Conservation (phyloP, 2,888 invertebrate species). For the Vesta saturnalis region DNA sequence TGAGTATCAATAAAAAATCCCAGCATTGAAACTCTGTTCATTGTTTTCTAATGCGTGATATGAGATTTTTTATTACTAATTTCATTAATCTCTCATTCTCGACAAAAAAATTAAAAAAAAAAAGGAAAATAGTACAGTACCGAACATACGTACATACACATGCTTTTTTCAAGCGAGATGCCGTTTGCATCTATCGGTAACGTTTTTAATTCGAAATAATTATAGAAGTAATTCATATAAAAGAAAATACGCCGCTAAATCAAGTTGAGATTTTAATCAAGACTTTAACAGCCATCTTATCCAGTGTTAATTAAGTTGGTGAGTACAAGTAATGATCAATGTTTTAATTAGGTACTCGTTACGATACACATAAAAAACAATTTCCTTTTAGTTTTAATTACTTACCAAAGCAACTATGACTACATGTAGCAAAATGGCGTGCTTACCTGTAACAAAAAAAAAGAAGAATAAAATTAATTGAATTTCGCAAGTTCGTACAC, state of each 20-base stretch:
- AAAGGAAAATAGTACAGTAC: neutral
- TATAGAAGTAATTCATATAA: constrained; percentile 23
- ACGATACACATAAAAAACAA: neutral
- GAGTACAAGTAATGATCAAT: constrained; percentile 1
- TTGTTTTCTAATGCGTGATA: no score
- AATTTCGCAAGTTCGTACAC: no score
- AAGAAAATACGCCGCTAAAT: constrained; percentile 14
- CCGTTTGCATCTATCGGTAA: neutral
- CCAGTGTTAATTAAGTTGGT: constrained; percentile 21
- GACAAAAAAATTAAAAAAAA: neutral
- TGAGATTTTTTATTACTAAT: no score
- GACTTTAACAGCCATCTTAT: constrained; percentile 17
- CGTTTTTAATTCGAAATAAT: constrained; percentile 21
- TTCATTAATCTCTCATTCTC: no score
- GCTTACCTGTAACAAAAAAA: neutral
- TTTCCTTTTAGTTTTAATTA: no score
- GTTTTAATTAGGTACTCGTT: neutral
- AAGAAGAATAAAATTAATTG: no score
- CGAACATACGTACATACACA: no score
- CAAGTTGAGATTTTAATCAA: constrained; percentile 20
- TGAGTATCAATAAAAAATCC: no score
- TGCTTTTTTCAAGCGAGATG: neutral
- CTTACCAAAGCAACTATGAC: no score
- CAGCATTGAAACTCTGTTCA: no score
- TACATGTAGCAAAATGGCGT: neutral